These are phyloP conservation scores for Amblyteles armatorius DNA, from an alignment of 2,888 invertebrate genomes.

Conservation along the genomic window DNA sequence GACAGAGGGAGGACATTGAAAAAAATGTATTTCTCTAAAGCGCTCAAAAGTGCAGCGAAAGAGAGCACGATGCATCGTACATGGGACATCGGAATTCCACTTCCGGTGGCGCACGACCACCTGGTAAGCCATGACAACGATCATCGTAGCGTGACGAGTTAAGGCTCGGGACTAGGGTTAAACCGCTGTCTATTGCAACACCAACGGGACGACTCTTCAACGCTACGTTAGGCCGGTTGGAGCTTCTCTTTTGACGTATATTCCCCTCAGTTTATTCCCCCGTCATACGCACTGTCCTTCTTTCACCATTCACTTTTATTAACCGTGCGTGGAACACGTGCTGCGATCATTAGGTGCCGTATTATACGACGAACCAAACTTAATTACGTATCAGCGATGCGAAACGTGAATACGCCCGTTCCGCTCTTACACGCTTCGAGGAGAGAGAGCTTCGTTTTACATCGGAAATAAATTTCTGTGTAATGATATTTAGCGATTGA, in stretches of 20 bases:
- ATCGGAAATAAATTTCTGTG: background rate
- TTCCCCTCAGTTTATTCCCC: conserved; percentile 31
- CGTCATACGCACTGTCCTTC: conserved; percentile 32
- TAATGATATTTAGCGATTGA: background rate
- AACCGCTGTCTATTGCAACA: conserved; percentile 7
- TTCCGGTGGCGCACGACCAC: conserved; percentile 79
- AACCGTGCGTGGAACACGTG: conserved; percentile 72
- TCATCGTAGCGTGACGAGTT: conserved; percentile 66
- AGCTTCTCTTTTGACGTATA: conserved; percentile 15
- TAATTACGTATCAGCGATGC: conserved; percentile 49
- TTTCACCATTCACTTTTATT: conserved; percentile 62
- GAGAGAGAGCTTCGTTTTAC: background rate
- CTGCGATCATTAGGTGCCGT: conserved; percentile 71
- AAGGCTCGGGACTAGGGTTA: conserved; percentile 60
- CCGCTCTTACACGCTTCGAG: conserved; percentile 26
- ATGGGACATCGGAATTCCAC: conserved; percentile 78
- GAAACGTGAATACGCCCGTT: conserved; percentile 25
- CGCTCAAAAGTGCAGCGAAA: conserved; percentile 47
- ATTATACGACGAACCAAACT: conserved; percentile 67
- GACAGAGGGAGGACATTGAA: conserved; percentile 14
- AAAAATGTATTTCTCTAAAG: background rate
- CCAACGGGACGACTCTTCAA: background rate
- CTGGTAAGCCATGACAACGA: conserved; percentile 74
- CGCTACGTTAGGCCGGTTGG: background rate
- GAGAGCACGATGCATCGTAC: conserved; percentile 10